Base-by-base conservation (phyloP, 1,140 invertebrate species). In the Cyclina sinensis region DNA sequence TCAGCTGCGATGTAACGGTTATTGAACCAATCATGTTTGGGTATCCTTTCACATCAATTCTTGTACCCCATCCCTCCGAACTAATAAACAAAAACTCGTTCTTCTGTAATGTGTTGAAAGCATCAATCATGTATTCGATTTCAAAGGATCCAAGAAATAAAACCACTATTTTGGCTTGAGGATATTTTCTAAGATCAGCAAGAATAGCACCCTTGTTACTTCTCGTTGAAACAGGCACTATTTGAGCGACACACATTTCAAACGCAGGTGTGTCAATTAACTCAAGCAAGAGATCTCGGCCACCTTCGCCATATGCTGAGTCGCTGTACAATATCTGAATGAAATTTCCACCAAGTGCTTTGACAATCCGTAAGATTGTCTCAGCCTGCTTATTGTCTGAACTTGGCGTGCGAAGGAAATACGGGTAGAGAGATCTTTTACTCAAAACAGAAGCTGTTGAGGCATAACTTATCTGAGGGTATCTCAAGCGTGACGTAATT, bases 31-130 rank as follows among this genome's bases (percentile, higher is more conserved):
- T 7, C n/a, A 87, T 37, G n/a, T 79, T 80, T 12, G 0, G 37
- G 59, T 62, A 78, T 9, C 16, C 54, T 0, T 5, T 14, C 2
- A 80, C 30, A 27, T 87, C 21, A 32, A 48, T 0, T 32, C 85
- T 35, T 24, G 74, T 59, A 3, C 85, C 85, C 74, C 57, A 68
- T 5, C 85, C 85, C 14, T 87, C 85, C 14, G 85, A 87, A 65
- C 57, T 51, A 4, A 87, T 80, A 57, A 87, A 79, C 0, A 87
- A 27, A 51, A 87, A 87, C 54, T 87, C 85, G 24, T 87, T 80
- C 0, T 35, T 24, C 7, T 30, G 9, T 1, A 62, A 3, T 37
- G 51, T 70, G 57, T 87, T 87, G 9, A 87, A 27, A 21, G 32
- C 35, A 0, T 21, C 32, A 7, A 87, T 48, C 12, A 65, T 68